Evolutionary conservation across 2,888 invertebrate genomes (phyloP).

Genomic region (Mechanitis messenoides): DNA sequence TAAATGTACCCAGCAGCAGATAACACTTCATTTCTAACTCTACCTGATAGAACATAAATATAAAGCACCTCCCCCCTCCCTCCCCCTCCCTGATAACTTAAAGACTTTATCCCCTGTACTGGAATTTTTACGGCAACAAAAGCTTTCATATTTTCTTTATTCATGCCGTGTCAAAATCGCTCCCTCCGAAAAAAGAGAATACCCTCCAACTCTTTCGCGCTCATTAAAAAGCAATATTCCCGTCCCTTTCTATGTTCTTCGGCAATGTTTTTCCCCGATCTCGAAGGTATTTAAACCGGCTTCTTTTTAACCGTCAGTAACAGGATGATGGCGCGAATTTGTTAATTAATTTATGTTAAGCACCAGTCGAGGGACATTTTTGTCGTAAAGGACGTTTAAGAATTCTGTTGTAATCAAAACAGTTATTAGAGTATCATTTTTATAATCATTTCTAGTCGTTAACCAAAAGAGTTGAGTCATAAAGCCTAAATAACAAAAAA

Average conservation of each 20-base stretch:
- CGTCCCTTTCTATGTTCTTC: slow-evolving; percentile 54
- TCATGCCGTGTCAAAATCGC: slow-evolving; percentile 72
- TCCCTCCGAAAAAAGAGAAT: slow-evolving; percentile 62
- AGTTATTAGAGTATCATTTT: slow-evolving; percentile 51
- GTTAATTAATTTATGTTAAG: slow-evolving; percentile 75
- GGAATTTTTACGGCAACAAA: slow-evolving; percentile 76
- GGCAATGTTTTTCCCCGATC: slow-evolving; percentile 66
- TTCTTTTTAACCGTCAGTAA: slow-evolving; percentile 60
- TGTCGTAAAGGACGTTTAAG: slow-evolving; percentile 51
- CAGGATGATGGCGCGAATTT: slow-evolving; percentile 67
- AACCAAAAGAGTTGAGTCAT: slow-evolving; percentile 34
- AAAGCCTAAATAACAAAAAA: slow-evolving; percentile 15
- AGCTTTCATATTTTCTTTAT: slow-evolving; percentile 76
- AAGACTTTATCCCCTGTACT: slow-evolving; percentile 74
- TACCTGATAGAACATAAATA: slow-evolving; percentile 35
- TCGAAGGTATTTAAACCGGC: slow-evolving; percentile 54
- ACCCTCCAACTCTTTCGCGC: slow-evolving; percentile 64
- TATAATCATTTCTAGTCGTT: slow-evolving; percentile 51
- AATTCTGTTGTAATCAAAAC: slow-evolving; percentile 40
- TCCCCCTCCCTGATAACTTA: slow-evolving; percentile 69
- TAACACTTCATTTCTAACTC: slow-evolving; percentile 15
- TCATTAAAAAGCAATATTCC: slow-evolving; percentile 49
- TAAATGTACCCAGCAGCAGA: background rate
- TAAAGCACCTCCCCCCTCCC: slow-evolving; percentile 53
- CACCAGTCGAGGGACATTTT: slow-evolving; percentile 47